Base-by-base conservation (phyloP, 2,888 invertebrate genomes). In the Habroteleia sp. region DNA sequence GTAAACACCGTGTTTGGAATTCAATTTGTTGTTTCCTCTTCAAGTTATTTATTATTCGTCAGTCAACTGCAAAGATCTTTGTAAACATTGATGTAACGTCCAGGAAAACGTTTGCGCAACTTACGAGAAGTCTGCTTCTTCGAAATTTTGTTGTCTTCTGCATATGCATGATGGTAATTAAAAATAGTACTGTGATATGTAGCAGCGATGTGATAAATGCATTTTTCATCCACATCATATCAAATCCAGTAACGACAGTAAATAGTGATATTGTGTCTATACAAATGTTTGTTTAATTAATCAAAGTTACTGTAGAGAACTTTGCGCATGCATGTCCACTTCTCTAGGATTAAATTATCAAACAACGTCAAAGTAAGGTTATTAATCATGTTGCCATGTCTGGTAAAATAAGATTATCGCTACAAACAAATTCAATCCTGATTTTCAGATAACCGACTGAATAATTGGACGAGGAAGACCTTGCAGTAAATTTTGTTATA, bases 221-320 rank as follows among this genome's bases (percentile, higher is more conserved):
- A n/a, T n/a, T n/a, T n/a, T n/a, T n/a, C n/a, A n/a, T n/a, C n/a
- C n/a, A n/a, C n/a, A n/a, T n/a, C n/a, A n/a, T n/a, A n/a, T 35
- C 33, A 14, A 35, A 13, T 35, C 29, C 1, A 29, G 14, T 13
- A 14, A 35, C 6, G 33, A 14, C 41, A 10, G 41, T 23, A 13
- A 46, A 46, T 46, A 16, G 16, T 16, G 16, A 16, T 1, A 8
- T 8, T 16, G 29, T 10, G 44, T 29, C 44, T 14, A 29, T 5
- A 8, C 16, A 29, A 46, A 46, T 29, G 8, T 46, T 46, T 5
- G 29, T 8, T 29, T 46, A 46, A 46, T 46, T 46, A 8, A 46
- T 46, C 44, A 29, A 16, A 23, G 29, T 46, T 8, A 29, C 16
- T 46, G 8, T 16, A 7, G 16, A 8, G 29, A 3, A 3, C 4